Base-by-base conservation (phyloP, 2,888 invertebrate genomes). In the Brachyptera putata region DNA sequence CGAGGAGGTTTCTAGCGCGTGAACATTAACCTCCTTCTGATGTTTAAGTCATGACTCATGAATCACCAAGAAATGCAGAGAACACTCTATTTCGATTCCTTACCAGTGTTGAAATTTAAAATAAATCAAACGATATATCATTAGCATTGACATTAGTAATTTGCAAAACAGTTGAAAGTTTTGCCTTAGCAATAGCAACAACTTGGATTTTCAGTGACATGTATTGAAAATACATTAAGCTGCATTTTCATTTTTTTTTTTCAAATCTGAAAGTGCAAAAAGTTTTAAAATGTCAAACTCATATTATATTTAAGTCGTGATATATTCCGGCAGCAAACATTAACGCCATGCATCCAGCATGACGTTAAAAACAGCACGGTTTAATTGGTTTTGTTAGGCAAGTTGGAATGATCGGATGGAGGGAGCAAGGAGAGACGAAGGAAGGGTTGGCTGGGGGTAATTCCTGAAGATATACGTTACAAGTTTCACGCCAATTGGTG, bases 371-470 rank as follows among this genome's bases (percentile, higher is more conserved):
- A 53, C 34, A 61, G n/a, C 30, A 50, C 30, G 22, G 3, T 24
- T 43, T 57, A 61, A 61, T 58, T 61, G 61, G 61, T 61, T 56
- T 61, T 55, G 61, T 61, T 61, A 61, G 41, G 61, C 46, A 46
- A 55, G 39, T 36, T 16, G 21, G 43, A 36, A 57, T 53, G 53
- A 53, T 53, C 18, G 53, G 53, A 36, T 36, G 11, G 11, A 34
- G 18, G 18, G 36, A 16, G 43, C 3, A 21, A 43, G 21, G 22
- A n/a, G n/a, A n/a, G n/a, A 30, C 30, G 5, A 11, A 18, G 43
- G 11, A 18, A 18, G 50, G 16, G 50, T 50, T n/a, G 5, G 25
- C 5, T 30, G 30, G 26, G 50, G 26, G 50, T 50, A 50, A 50
- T 50, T 50, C 30, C 9, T 21, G 50, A 50, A 59, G 62, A 62